Conservation (phyloP, 2,888 invertebrate species). For the Megastigmus dorsalis region DNA sequence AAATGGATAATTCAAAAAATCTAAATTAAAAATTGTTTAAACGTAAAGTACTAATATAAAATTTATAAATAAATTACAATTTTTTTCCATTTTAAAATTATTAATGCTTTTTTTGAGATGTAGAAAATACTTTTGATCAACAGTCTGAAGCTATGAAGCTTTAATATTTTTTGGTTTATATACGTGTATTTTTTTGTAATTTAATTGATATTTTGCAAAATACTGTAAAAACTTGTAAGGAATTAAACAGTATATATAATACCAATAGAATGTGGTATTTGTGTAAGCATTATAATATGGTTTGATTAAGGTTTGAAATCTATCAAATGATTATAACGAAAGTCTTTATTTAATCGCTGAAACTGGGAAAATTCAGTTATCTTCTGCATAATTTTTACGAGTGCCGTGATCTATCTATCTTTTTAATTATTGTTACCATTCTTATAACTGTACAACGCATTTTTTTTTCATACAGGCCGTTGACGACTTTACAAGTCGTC, state of each 20-base stretch:
- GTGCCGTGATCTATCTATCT: constrained; percentile 18
- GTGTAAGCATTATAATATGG: background rate
- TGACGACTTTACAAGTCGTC: constrained; percentile 39
- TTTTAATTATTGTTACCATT: constrained; percentile 49
- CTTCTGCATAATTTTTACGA: constrained; percentile 9
- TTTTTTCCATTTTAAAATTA: background rate
- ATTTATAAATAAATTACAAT: background rate
- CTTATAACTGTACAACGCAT: constrained; percentile 42
- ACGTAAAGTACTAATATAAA: background rate
- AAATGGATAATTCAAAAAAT: background rate
- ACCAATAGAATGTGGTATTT: background rate
- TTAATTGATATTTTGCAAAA: constrained; percentile 19
- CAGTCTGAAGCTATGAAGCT: background rate
- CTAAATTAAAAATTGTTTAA: constrained; percentile 1
- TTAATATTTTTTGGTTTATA: background rate
- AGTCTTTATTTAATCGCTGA: background rate
- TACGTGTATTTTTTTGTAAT: constrained; percentile 10
- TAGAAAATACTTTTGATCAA: constrained; percentile 11
- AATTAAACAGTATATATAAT: constrained; percentile 9
- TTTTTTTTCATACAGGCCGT: background rate
- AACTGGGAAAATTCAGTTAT: constrained; percentile 22
- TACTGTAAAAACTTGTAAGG: constrained; percentile 25
- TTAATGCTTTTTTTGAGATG: background rate
- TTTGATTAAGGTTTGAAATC: background rate
- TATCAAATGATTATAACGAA: constrained; percentile 4